These are phyloP conservation scores for Hybos culiciformis DNA, from an alignment of 2,888 invertebrate genomes.

Conservation along the genomic window DNA sequence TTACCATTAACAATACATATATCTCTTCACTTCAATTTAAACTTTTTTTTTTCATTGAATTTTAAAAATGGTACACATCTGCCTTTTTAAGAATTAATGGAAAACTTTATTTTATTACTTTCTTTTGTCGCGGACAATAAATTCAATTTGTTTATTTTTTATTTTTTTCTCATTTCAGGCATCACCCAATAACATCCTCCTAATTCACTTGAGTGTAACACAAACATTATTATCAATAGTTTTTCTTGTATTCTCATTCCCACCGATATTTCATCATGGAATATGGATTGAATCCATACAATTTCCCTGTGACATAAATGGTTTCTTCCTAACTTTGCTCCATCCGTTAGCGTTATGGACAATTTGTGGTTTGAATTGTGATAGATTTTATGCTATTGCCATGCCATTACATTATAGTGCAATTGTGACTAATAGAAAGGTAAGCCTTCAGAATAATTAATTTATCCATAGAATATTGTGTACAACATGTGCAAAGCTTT, in stretches of 20 bases:
- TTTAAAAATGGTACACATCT: too few species aligned
- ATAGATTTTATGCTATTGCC: slow-evolving; percentile 66
- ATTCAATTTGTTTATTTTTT: too few species aligned
- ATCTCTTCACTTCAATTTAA: too few species aligned
- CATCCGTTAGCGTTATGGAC: slow-evolving; percentile 68
- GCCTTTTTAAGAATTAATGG: too few species aligned
- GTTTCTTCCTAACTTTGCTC: slow-evolving; percentile 53
- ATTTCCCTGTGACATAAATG: slow-evolving; percentile 47
- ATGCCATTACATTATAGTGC: slow-evolving; percentile 68
- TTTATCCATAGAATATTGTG: neutral
- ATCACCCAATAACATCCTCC: slow-evolving; percentile 54
- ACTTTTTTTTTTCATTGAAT: too few species aligned
- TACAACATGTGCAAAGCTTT: too few species aligned
- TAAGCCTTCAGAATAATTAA: slow-evolving; percentile 21
- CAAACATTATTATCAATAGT: slow-evolving; percentile 52
- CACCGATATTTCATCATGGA: slow-evolving; percentile 32
- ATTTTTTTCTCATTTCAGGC: slow-evolving; percentile 35
- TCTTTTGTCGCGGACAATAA: too few species aligned
- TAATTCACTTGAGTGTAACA: slow-evolving; percentile 58
- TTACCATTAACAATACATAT: too few species aligned
- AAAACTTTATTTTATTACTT: too few species aligned
- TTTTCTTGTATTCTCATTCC: slow-evolving; percentile 43
- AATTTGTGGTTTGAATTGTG: slow-evolving; percentile 64
- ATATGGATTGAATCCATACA: slow-evolving; percentile 38
- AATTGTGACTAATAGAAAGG: slow-evolving; percentile 57